These are phyloP conservation scores for Myzus persicae DNA, from an alignment of 1,140 invertebrate genomes.

Conservation along the genomic window DNA sequence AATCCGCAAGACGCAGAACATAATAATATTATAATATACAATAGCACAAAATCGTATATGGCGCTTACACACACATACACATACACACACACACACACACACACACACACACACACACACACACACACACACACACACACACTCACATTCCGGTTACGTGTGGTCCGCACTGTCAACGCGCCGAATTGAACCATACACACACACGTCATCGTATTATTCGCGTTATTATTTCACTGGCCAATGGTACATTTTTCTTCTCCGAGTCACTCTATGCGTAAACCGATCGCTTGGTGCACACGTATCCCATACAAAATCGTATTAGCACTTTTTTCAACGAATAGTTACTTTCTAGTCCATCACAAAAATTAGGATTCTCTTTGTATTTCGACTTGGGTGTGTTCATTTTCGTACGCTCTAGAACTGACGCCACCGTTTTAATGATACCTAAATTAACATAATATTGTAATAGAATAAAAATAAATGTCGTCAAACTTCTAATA, in stretches of 20 bases:
- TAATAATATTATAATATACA: not conserved
- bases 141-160: not conserved
- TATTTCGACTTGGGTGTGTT: not conserved
- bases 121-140: not conserved
- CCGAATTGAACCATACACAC: not conserved
- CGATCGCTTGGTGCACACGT: not conserved
- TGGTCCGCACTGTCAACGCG: constrained; percentile 10
- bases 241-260: not conserved
- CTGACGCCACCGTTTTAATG: too few relatives aligned
- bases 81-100: not conserved
- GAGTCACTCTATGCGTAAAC: not conserved
- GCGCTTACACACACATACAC: not conserved
- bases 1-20: not conserved
- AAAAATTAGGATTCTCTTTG: not conserved
- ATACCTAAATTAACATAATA: too few relatives aligned
- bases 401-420: not conserved
- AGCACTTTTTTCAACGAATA: not conserved
- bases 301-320: not conserved
- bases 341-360: not conserved
- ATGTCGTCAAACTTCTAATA: not conserved
- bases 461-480: too few relatives aligned
- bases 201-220: not conserved
- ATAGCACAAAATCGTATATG: constrained; percentile 3
- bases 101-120: not conserved
- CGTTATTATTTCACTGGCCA: not conserved